Base-by-base conservation (phyloP, 2,888 invertebrate species). In the Mystacides longicornis region DNA sequence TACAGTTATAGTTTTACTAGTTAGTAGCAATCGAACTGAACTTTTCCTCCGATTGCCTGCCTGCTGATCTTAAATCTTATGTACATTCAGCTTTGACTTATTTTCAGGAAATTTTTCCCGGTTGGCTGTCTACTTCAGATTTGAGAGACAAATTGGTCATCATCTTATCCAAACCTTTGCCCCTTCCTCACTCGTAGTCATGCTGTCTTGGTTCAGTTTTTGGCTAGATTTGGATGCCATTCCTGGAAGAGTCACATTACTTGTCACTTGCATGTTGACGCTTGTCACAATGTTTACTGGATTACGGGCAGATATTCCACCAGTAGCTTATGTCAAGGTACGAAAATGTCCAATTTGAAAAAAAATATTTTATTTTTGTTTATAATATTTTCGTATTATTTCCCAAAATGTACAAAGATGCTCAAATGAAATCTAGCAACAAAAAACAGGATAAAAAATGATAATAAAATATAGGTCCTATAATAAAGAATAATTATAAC, bases 211-310 rank as follows among this genome's bases (percentile, higher is more conserved):
- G 90, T 89, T 90, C 68, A 89, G 89, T 65, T 91, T 91, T 69
- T 91, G 90, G 89, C 69, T 91, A 23, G 89, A 89, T 49, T 70
- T 90, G 63, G 91, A 91, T 65, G 90, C 89, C 0, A 87, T 90
- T 51, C 90, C 91, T 2, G 91, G 89, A 0, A 75, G 91, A 47
- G 88, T 90, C 7, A 88, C 89, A 0, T 70, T 91, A 23, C 73
- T 91, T 52, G 89, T 91, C 18, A 91, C 90, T 9, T 90, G 89
- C 68, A 86, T 91, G 83, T 75, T 91, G 64, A 89, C 90, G 0
- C 72, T 91, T 43, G 89, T 90, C 47, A 91, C 90, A 19, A 89
- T 90, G 88, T 91, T 91, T 65, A 89, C 89, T 3, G 89, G 89
- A 0, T 69, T 89, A 14, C 77, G 88, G 65, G 86, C 87, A 51